Percentiles rank a stretch among this genome's conserved stretches.
Evolutionary conservation across 2,797 vertebrate species (phyloP).

Genomic region (Chiroxiphia lanceolata): DNA sequence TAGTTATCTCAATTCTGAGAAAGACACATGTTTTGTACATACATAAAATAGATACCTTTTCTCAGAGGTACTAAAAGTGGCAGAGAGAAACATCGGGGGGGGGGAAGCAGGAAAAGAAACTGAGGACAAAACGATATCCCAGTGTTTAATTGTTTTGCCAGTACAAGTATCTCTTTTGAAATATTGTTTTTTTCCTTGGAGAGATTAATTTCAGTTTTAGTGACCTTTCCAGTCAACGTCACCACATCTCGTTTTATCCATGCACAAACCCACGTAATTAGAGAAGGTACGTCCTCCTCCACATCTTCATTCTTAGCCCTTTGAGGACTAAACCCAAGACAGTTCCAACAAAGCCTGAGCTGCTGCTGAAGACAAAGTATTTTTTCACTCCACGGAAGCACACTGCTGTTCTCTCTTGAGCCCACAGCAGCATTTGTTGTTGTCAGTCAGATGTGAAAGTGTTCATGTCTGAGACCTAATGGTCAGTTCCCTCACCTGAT

Average conservation of each 20-base stretch:
- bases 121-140: not conserved
- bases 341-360: not conserved
- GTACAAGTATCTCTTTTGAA: not conserved
- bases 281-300: rapidly evolving
- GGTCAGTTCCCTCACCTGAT: not conserved
- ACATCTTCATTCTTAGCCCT: not conserved
- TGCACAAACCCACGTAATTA: not conserved
- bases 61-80: not conserved
- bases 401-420: rapidly evolving
- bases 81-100: rapidly evolving
- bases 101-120: not conserved
- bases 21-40: not conserved
- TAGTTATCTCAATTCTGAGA: not conserved
- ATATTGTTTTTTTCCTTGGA: not conserved
- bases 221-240: not conserved
- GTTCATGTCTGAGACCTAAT: not conserved
- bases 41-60: not conserved
- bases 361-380: not conserved
- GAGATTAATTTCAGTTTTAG: not conserved
- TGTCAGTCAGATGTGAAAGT: not conserved
- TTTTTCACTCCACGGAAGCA: not conserved
- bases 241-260: not conserved
- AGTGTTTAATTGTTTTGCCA: not conserved
- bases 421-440: not conserved
- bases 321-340: not conserved